Base-by-base conservation (phyloP, 2,888 invertebrate genomes). In the Biston betularia region DNA sequence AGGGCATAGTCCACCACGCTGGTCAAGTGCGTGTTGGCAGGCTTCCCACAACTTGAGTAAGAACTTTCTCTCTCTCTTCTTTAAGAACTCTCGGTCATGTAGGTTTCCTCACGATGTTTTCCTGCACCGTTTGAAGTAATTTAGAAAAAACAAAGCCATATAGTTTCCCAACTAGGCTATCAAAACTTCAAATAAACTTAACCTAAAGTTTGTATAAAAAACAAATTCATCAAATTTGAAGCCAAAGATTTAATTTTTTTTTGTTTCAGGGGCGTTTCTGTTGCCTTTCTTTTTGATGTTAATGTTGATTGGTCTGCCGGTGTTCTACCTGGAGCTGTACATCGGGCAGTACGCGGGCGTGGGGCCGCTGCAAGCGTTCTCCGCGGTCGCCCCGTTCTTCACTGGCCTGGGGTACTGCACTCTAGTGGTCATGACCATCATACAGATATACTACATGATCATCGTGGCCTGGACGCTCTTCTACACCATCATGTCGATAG, bases 391-490 rank as follows among this genome's bases (percentile, higher is more conserved):
- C 0, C 96, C 96, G 0, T 95, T 92, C 78, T 95, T 95, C 80
- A 89, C 88, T 76, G 95, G 95, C 0, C 86, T 96, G 0, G 96
- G 96, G 0, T 95, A 95, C 78, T 96, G 96, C 73, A 96, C 96
- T 0, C 88, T 97, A 70, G 94, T 96, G 45, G 95, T 97, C 33
- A 96, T 97, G 45, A 94, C 94, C 12, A 89, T 96, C 48, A 95
- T 97, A 57, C 95, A 95, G 15, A 94, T 97, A 73, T 97, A 97
- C 84, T 97, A 97, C 88, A 97, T 97, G 95, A 95, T 97, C 45
- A 96, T 97, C 69, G 96, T 97, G 52, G 95, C 96, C 0, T 97
- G 97, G 96, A 96, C 96, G 0, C 85, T 96, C 33, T 97, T 96
- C 84, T 97, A 97, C 84, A 96, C 96, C 42, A 95, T 96, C 58